These are phyloP conservation scores for Chinchilla lanigera DNA, from an alignment of 2,113 vertebrate species.

Conservation along the genomic window DNA sequence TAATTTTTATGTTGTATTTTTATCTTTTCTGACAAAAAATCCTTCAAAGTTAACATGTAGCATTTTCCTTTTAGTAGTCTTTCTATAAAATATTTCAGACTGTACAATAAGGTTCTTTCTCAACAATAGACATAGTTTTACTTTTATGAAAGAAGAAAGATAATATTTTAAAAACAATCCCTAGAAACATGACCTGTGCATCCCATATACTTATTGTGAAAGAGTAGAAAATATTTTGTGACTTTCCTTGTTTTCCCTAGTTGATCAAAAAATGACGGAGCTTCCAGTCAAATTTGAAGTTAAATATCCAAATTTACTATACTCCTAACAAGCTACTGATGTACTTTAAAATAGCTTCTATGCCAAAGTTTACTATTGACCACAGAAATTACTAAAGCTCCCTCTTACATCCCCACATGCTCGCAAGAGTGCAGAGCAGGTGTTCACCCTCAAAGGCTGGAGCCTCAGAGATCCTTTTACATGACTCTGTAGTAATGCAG, in stretches of 20 bases:
- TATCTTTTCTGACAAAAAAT: not conserved
- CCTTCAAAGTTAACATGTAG: not conserved
- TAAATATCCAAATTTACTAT: not conserved
- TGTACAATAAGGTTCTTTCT: not conserved
- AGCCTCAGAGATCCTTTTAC: not conserved
- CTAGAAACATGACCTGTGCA: not conserved
- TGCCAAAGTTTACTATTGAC: not conserved
- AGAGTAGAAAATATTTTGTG: not conserved
- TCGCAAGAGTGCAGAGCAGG: not conserved
- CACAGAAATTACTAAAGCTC: not conserved
- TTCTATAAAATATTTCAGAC: not conserved
- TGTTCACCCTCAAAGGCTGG: not conserved
- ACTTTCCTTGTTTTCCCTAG: not conserved
- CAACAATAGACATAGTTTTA: not conserved
- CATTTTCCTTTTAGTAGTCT: not conserved
- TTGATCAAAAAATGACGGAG: not conserved
- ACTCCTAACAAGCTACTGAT: not conserved
- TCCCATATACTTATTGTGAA: not conserved
- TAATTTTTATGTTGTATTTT: not conserved
- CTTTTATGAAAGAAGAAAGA: not conserved
- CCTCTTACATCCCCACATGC: not conserved
- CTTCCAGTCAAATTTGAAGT: not conserved
- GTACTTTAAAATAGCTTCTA: not conserved
- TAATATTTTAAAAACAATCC: not conserved
- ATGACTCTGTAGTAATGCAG: not conserved